Evolutionary conservation across 2,888 invertebrate species (phyloP).

Genomic region (Tenodera sinensis): DNA sequence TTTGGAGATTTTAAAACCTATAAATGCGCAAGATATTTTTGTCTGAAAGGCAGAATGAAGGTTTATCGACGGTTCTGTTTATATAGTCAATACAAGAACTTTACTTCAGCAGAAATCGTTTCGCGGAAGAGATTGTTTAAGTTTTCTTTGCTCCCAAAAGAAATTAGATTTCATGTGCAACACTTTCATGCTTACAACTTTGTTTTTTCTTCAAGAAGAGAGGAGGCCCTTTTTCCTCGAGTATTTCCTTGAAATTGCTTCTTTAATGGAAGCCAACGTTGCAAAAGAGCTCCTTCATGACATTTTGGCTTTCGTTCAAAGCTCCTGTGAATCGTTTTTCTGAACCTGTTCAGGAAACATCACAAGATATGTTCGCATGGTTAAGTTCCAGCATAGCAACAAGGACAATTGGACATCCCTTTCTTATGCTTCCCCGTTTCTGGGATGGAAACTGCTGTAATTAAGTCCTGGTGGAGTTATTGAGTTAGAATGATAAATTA

Average conservation of each 20-base stretch:
- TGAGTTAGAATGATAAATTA: neutral
- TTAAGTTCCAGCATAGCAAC: neutral
- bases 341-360: neutral
- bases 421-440: neutral
- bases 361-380: neutral
- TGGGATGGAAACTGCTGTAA: neutral
- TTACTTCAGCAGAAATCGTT: neutral
- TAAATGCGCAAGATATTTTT: neutral
- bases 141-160: neutral
- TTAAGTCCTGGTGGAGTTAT: neutral
- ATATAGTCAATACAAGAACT: neutral
- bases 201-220: neutral
- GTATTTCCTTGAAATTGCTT: neutral
- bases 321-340: too few relatives aligned
- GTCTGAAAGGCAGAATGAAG: neutral
- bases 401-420: neutral
- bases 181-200: neutral
- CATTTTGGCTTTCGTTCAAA: neutral
- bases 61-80: neutral
- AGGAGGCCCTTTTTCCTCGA: neutral
- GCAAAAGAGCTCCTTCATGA: neutral
- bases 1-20: too few relatives aligned
- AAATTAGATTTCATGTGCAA: neutral
- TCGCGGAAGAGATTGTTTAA: neutral
- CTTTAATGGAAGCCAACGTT: neutral